Evolutionary conservation across 2,888 invertebrate species (phyloP), one percentile per base, ranked within the genome.

Genomic region (Pheosia gnoma): DNA sequence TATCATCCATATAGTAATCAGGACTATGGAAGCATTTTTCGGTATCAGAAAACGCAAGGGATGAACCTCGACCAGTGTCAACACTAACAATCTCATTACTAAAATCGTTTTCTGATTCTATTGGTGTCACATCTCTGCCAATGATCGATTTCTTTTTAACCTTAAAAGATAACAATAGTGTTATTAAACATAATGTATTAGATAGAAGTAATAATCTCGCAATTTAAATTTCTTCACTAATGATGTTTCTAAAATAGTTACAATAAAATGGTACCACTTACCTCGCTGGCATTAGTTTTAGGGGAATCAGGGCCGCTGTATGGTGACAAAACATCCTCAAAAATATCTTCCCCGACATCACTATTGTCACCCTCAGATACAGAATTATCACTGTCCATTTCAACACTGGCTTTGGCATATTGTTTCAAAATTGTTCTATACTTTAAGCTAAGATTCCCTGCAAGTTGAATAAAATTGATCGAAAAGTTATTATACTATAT

Each of bases 51-150:
- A 79, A 85, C 45, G 84, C 86, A 37, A 89, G 76, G 6, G 93
- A 94, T 36, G 93, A 93, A 9, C 91, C 93, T 56, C 88, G 73
- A 1, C 93, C 93, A 3, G 91, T 90, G 68, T 93, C 93, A 59
- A 86, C 75, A 72, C 89, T 91, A 5, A 80, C 76, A 38, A 75
- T 66, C 71, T 85, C 88, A 75, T 81, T 68, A 60, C 60, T 73
- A 53, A 58, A 55, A 51, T 73, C 68, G 59, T 62, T 61, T 58
- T 74, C 67, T 10, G 58, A 60, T 58, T 67, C 65, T 36, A 59
- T 62, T 62, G 57, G 53, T 43, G 10, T 51, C 45, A 54, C 63
- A 47, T 64, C 51, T 52, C 62, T 62, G 45, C 41, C 57, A 38
- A 43, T 36, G n/a, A 25, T 59, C 3, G 41, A 25, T 54, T 43